Base-by-base conservation (phyloP, 30 jellyfish, hydroid and myxozoan genomes). In the Cassiopea andromeda region DNA sequence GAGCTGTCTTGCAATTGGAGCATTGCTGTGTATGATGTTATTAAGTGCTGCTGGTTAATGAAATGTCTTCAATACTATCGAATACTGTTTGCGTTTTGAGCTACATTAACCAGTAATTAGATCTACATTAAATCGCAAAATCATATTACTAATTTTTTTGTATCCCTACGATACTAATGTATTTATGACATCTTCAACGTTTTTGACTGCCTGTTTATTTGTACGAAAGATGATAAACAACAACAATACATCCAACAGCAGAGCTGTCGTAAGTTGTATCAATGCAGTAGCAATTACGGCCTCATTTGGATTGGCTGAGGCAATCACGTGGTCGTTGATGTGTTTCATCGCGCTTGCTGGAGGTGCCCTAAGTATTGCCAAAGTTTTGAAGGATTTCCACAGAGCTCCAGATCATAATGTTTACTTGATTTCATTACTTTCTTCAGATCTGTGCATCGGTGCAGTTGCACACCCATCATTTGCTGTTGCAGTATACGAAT, bases 231-330 rank as follows among this genome's bases (percentile, higher is more conserved):
- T 27, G 38, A 27, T 27, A 27, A 27, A 27, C 38, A 27, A 27
- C 38, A 27, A 27, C 38, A 19, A 12, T 70, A 43, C 54, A 16
- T 70, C 79, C 12, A 5, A 17, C 49, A 12, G 50, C 54, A 70
- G 10, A 70, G 79, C 79, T 54, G 7, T 54, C 15, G 54, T 19
- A 18, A 19, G n/a, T 6, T 70, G 79, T 43, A 17, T 70, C 27
- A 7, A 19, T 18, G 16, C 10, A 70, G 18, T 17, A 1, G 54
- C 59, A 10, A 43, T 77, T n/a, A 44, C 74, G 16, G 44, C 50
- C 47, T 48, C 85, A 16, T 83, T 83, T 49, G 91, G 91, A 16
- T 1, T 13, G 6, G 77, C 91, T 46, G 91, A 83, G 59, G 57
- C 82, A 69, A 61, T 57, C 15, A 47, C 72, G 0, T 83, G 91